Evolutionary conservation across 2,797 vertebrate genomes (phyloP), one percentile per base, ranked within the genome.

Genomic region (Sebastes jordani): DNA sequence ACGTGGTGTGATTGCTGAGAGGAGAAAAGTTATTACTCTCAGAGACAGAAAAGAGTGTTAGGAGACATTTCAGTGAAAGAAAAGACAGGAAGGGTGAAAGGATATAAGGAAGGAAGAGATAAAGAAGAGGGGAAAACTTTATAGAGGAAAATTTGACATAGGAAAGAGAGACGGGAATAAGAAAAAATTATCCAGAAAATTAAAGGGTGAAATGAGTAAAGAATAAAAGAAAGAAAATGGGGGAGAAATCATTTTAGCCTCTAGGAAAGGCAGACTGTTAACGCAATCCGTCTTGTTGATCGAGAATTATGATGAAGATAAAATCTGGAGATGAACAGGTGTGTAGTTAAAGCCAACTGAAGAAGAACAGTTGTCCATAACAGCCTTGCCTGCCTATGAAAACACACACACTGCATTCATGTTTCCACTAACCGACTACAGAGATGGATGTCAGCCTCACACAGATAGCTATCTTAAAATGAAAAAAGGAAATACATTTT

Each of bases 331-430:
- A 38, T 32, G 76, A 84, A 83, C 79, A 86, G 74, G 83, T 88
- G 89, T 68, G 32, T 20, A 8, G 20, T 66, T 14, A 58, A n/a
- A 80, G 70, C 58, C 64, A 59, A 77, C 49, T 6, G 78, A 85
- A n/a, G 34, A 58, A 3, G 66, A 84, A 66, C 89, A 87, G 81
- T 76, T 87, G 89, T 29, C 18, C 16, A 14, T 9, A 72, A 77
- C 86, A 81, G 86, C 73, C 60, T 71, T 11, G 60, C 10, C 66
- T 60, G 64, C 81, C 55, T 38, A 59, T 56, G 5, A 22, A 10
- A 66, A 46, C 56, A 22, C 64, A 32, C 73, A 32, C 62, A 59
- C 38, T 30, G 6, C 11, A 55, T 49, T 49, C 46, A 49, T 49
- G 42, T 34, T 6, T 29, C 27, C 27, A 30, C 58, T 18, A 60